Evolutionary conservation across 1,140 invertebrate species (phyloP).

Genomic region (Drosophila gunungcola): DNA sequence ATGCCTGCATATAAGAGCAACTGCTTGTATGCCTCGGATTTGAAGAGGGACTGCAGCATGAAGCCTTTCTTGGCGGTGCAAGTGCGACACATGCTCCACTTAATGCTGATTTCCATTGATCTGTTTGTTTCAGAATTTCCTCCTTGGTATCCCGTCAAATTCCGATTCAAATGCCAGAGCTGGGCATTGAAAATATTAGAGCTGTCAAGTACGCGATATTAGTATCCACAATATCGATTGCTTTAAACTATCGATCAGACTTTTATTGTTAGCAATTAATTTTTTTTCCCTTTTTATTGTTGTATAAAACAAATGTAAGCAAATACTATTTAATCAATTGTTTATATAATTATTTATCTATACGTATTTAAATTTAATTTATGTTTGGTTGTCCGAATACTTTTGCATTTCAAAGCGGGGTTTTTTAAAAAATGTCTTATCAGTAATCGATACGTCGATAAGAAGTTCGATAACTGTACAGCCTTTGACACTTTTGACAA

Average conservation of each 20-base stretch:
- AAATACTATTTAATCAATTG: no score
- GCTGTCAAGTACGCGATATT: conserved; percentile 1
- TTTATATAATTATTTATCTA: no score
- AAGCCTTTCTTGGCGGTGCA: conserved; percentile 37
- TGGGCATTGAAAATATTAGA: not conserved
- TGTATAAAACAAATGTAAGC: no score
- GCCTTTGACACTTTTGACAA: conserved; percentile 8
- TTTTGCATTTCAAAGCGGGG: no score
- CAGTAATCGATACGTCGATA: not conserved
- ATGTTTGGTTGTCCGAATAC: no score
- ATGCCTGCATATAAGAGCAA: conserved; percentile 37
- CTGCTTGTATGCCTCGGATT: conserved; percentile 32
- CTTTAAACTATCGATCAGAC: not conserved
- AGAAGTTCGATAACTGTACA: conserved; percentile 2
- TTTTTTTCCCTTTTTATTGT: no score
- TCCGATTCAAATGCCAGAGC: conserved; percentile 10
- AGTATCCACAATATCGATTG: not conserved
- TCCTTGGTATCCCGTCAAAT: not conserved
- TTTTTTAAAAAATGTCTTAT: not conserved
- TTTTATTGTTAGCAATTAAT: no score
- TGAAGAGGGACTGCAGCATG: conserved; percentile 35
- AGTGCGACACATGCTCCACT: conserved; percentile 72
- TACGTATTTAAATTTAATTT: no score
- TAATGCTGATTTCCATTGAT: conserved; percentile 73
- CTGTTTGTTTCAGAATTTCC: conserved; percentile 5